Base-by-base conservation (phyloP, 2,888 invertebrate species). In the Noctuana brunneofusca region DNA sequence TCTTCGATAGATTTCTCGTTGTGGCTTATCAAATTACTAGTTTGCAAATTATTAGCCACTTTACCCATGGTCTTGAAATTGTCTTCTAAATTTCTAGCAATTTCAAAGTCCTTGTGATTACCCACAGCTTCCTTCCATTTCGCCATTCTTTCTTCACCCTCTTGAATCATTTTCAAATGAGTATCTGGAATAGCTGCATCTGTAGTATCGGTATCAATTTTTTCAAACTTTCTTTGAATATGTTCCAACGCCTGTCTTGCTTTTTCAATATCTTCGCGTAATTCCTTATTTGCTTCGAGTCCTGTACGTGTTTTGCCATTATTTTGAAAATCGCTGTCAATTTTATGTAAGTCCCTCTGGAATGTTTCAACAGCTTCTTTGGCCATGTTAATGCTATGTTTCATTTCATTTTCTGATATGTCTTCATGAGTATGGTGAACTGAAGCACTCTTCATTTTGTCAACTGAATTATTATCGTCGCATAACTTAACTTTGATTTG, bases 361-460 rank as follows among this genome's bases (percentile, higher is more conserved):
- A 90, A 70, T 60, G 78, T 81, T 68, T 89, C 84, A n/a, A 89
- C 82, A 1, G 88, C 89, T 76, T 84, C 84, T 66, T 85, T 87
- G 14, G 88, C 89, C 75, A 84, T 78, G 63, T 78, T 77, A 58
- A 89, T 81, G 64, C 80, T 89, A n/a, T 80, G 75, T 68, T 86
- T 81, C 72, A 89, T 79, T 50, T 87, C 83, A 35, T 76, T 79
- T 63, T 84, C 81, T 1, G 77, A 71, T 35, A 73, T 68, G 41
- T 73, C 69, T 16, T 68, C 68, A 4, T 74, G 64, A 4, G 56
- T 66, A 11, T 72, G 71, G 60, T 76, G 76, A 18, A 71, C 69
- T 0, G 65, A 66, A 18, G 80, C 64, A 46, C 70, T 72, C 52
- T 66, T 75, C 65, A 74, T 66, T 56, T 72, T 70, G 8, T 77